Base-by-base conservation (phyloP, 2,888 invertebrate species). In the Lasiommata megera region DNA sequence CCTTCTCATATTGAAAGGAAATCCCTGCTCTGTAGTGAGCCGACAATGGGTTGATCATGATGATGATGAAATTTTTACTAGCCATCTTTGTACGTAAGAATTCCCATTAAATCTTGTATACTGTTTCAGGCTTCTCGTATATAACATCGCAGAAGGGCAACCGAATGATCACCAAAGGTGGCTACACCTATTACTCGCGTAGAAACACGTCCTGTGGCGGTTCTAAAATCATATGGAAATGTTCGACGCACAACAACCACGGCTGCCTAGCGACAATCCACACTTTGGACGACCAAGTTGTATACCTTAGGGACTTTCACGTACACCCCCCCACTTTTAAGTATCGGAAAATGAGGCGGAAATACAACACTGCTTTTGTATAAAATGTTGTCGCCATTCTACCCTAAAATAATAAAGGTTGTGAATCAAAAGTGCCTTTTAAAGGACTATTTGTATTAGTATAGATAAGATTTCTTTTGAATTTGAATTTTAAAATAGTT, bases 61-160 rank as follows among this genome's bases (percentile, higher is more conserved):
- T n/a, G n/a, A n/a, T n/a, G n/a, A n/a, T n/a, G n/a, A n/a, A n/a
- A n/a, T n/a, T n/a, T n/a, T n/a, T n/a, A n/a, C n/a, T n/a, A n/a
- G n/a, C n/a, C n/a, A n/a, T n/a, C n/a, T n/a, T 6, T 28, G 28
- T 28, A 28, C 5, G 28, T 28, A 28, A 31, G 8, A 31, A 3
- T 11, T 23, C 1, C 2, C 23, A 43, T 11, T 29, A 11, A 16
- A 16, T 9, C 7, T 6, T 28, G 28, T 8, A 14, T 43, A 3
- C 2, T 7, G n/a, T 44, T 44, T 8, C 46, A 46, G 46, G 29
- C 14, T 46, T 16, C 29, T 6, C 8, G 1, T 46, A 31, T 8
- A 31, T 40, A n/a, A 52, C 12, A 8, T 52, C 41, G 0, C 17
- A 36, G 23, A 48, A 48, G 23, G 48, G 48, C n/a, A 48, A 48